Evolutionary conservation across 2,113 vertebrate genomes (phyloP), one percentile per base, ranked within the genome.

Genomic region (Scomber japonicus): DNA sequence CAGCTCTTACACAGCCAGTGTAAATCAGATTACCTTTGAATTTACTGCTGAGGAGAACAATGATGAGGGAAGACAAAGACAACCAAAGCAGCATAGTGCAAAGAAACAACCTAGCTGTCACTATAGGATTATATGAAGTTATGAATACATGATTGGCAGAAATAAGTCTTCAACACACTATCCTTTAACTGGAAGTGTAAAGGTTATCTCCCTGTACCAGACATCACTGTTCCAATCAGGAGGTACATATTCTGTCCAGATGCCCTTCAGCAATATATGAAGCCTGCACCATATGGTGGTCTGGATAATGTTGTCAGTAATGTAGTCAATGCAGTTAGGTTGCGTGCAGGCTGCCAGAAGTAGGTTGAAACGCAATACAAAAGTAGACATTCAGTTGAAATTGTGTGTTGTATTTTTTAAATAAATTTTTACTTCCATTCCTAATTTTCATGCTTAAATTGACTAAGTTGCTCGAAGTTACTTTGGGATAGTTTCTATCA

Each of bases 11-110:
- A 66, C n/a, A 62, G 44, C 13, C 15, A 60, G 27, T 54, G 53
- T 53, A 56, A 77, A 21, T 71, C 27, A 67, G 27, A 57, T 11
- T 27, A 63, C n/a, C 11, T 12, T 55, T 78, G 62, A 81, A 61
- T 50, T 66, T 16, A 64, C 49, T 13, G 15, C 10, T 21, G 16
- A 44, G 48, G 30, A 59, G 30, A 0, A 3, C 48, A 66, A 13
- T 11, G 71, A 44, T 35, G 30, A 79, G 4, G 45, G 53, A 11
- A 73, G 73, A 61, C 7, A 46, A 13, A 40, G 11, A 53, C 17
- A 4, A 30, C 17, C 14, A 51, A 13, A 17, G 19, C n/a, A 11
- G 5, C 2, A 65, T 2, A 49, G 21, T 2, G 17, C 27, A 8
- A 56, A 27, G 21, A 13, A 65, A 66, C 49, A 71, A 56, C 60